Evolutionary conservation across 2,113 vertebrate genomes (phyloP).

Genomic region (Pachypanchax playfairii): DNA sequence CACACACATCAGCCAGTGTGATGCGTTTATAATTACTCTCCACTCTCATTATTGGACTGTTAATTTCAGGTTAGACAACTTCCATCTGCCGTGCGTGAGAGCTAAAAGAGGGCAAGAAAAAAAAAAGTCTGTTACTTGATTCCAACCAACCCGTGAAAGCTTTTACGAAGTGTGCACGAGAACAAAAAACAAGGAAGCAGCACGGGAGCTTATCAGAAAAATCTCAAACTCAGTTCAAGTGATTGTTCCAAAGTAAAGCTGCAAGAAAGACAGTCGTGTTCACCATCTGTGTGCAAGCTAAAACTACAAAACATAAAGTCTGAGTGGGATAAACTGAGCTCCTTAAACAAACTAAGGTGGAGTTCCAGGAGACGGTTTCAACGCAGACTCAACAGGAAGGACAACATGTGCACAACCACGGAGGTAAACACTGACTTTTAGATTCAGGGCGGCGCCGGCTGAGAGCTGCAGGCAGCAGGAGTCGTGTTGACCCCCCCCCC

Average conservation of each 20-base stretch:
- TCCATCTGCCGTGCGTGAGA: background rate
- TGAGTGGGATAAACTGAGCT: conserved; percentile 58
- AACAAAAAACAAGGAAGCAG: conserved; percentile 14
- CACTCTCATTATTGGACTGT: conserved; percentile 5
- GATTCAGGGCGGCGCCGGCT: conserved; percentile 34
- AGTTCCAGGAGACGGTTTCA: conserved; percentile 36
- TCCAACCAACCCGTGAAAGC: conserved; percentile 19
- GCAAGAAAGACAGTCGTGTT: conserved; percentile 11
- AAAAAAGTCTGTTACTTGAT: background rate
- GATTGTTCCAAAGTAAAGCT: conserved; percentile 11
- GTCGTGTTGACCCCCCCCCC: conserved; percentile 47
- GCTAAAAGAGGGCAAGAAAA: conserved; percentile 2
- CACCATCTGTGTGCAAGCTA: background rate
- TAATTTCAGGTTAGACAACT: conserved; percentile 19
- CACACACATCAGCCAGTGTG: conserved; percentile 51
- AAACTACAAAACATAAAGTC: conserved; percentile 26
- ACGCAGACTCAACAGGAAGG: conserved; percentile 17
- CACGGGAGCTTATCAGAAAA: conserved; percentile 32
- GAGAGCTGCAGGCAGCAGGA: conserved; percentile 21
- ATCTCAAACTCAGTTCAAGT: conserved; percentile 6
- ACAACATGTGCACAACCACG: conserved; percentile 27
- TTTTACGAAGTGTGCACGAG: background rate
- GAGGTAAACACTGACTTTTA: conserved; percentile 38
- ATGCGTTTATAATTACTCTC: conserved; percentile 32
- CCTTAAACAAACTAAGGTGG: conserved; percentile 72